Conservation (phyloP, 2,113 vertebrate genomes). For the Labeo catla region DNA sequence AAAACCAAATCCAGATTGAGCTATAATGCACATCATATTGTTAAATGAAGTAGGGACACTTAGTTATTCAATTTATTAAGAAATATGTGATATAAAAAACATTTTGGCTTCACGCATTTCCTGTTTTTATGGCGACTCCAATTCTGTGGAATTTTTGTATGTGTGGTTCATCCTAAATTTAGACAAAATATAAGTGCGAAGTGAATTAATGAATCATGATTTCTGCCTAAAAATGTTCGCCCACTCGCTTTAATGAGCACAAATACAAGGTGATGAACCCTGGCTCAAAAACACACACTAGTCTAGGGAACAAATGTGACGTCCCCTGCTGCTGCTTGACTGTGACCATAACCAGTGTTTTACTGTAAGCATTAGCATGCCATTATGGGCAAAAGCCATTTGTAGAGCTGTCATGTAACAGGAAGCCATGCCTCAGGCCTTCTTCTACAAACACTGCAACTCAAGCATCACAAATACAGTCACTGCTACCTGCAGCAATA, state of each 20-base stretch:
- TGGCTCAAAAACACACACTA: background rate
- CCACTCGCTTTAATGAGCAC: background rate
- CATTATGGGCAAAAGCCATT: constrained; percentile 25
- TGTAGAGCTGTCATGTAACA: constrained; percentile 33
- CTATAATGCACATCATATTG: background rate
- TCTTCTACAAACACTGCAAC: constrained; percentile 18
- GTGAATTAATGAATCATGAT: background rate
- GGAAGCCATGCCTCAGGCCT: background rate
- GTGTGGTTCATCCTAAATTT: background rate
- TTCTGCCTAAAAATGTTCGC: background rate
- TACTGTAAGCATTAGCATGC: constrained; percentile 32
- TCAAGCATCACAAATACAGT: constrained; percentile 42
- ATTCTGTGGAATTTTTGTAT: background rate
- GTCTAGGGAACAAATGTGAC: constrained; percentile 20
- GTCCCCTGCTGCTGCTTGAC: constrained; percentile 13
- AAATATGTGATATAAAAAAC: background rate
- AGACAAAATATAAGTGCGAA: background rate
- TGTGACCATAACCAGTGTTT: constrained; percentile 19
- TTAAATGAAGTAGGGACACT: background rate
- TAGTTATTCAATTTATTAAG: background rate
- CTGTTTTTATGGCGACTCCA: background rate
- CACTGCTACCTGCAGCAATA: constrained; percentile 43
- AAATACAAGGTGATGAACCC: constrained; percentile 20
- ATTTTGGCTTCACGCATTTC: background rate
- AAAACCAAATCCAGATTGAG: background rate